Base-by-base conservation (phyloP, 1,140 invertebrate genomes). In the Contarinia nasturtii region DNA sequence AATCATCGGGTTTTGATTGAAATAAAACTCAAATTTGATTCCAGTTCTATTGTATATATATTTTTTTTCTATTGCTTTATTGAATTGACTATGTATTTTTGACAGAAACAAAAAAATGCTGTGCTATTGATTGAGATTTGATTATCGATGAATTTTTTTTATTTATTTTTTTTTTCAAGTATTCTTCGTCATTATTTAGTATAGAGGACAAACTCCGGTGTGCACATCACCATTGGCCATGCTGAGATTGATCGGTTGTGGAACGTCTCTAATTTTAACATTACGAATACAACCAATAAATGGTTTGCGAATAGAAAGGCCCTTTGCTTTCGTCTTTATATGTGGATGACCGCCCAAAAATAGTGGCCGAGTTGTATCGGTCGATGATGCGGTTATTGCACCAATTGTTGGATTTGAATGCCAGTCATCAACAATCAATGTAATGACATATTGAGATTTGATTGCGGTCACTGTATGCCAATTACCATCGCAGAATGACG, bases 281-380 rank as follows among this genome's bases (percentile, higher is more conserved):
- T 83, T 80, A 40, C 65, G 71, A 14, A 93, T 82, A 57, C 89
- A 93, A 1, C 90, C 91, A 21, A 86, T 76, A 59, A 75, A 94
- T 45, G 83, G 77, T 12, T 74, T 67, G 2, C 68, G 66, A 19
- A 79, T 78, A 33, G 61, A 59, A 1, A 73, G 64, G 10, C 74
- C 75, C 53, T 60, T 74, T 2, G 68, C 65, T 54, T 61, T 65
- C 58, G 46, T 54, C n/a, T n/a, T n/a, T 20, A 54, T 56, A 54
- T 64, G 74, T 53, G 80, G 78, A 62, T 93, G 79, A 0, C 91
- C 90, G 33, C 93, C 93, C 53, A 97, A 70, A 61, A 82, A 97
- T 1, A 98, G 64, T 0, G 87, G 80, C 53, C 88, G 78, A 22
- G 77, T 80, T 0, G 90, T 91, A 50, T 86, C 76, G 0, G 86